Base-by-base conservation (phyloP, 2,888 invertebrate genomes). In the Baccha elongata region DNA sequence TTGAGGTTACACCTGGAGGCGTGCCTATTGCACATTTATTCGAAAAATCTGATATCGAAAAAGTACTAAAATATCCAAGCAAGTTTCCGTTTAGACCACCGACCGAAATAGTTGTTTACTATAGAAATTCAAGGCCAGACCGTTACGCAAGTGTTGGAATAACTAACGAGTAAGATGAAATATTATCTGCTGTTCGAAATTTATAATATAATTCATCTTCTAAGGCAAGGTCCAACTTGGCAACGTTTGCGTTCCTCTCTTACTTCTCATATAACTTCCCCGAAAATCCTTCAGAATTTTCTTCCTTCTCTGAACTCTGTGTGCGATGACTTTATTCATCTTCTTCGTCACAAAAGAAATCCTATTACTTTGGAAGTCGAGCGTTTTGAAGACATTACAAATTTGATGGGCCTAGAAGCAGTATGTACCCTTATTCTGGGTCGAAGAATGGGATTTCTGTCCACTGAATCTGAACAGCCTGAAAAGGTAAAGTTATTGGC, bases 121-220 rank as follows among this genome's bases (percentile, higher is more conserved):
- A 97, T 90, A 92, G 97, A 29, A 92, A 91, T 65, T 93, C 93
- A 46, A 92, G 95, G 15, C 95, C 95, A 0, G 97, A 97, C 87
- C 92, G 95, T 88, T 97, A 96, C 89, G 94, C 95, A 29, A 96
- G 95, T 85, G 93, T 94, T 21, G 97, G 97, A 85, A 92, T 97
- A 60, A 95, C 95, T 29, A 96, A 96, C 89, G 96, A 96, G 94
- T 96, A 91, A 93, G 95, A 76, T 48, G 21, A 17, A 26, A 55
- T 29, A 52, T n/a, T 8, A 26, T 40, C 44, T 46, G 44, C 67
- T 50, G n/a, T 32, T 8, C 1, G 15, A 17, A 53, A 60, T 48
- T 42, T 35, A 50, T 23, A 7, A 19, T 37, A 2, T n/a, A 13
- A 13, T 40, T 58, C 15, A 15, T 55, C 8, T 44, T 78, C 17